Base-by-base conservation (phyloP, 2,797 vertebrate genomes). In the Mastacembelus armatus region DNA sequence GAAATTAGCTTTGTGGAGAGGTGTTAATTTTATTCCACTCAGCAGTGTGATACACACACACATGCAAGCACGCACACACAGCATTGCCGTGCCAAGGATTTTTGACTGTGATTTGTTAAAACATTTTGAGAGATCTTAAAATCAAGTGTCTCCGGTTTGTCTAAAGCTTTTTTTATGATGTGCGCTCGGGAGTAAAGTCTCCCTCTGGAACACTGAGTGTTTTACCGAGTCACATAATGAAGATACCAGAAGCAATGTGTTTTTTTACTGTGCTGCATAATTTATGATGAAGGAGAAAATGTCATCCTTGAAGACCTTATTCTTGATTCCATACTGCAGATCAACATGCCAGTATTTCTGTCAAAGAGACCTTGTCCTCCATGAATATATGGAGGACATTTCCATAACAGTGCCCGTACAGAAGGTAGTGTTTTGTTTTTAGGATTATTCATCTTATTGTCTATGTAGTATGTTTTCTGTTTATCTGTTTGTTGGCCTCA, bases 241-340 rank as follows among this genome's bases (percentile, higher is more conserved):
- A 74, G 35, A 51, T 11, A 66, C 56, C 48, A 67, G 63, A 66
- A 44, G 19, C 54, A 15, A 21, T 29, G 44, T 55, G 29, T 63
- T 42, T 51, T 30, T 49, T 43, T 57, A 29, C 71, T 38, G 16
- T 61, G 27, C 24, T 66, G 51, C 67, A 59, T 78, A 63, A 71
- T 80, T 83, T 66, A 83, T 75, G 32, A 71, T 15, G 24, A 43
- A 45, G 62, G 22, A 66, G 67, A 80, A 81, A 85, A 69, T 66
- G 52, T 52, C 58, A 32, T 69, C 57, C 52, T 60, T 40, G 16
- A 51, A 27, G 48, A 42, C 61, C 43, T 24, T 49, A 29, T 1
- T 64, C 39, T 36, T 1, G 22, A n/a, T n/a, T n/a, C n/a, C 54
- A 48, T 0, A 7, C 14, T 21, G 3, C 15, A 65, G 19, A 60